A percentile compares a stretch with the other conserved stretches of the same genome.
Conservation (phyloP, 2,113 vertebrate genomes). For the Corynorhinus townsendii region DNA sequence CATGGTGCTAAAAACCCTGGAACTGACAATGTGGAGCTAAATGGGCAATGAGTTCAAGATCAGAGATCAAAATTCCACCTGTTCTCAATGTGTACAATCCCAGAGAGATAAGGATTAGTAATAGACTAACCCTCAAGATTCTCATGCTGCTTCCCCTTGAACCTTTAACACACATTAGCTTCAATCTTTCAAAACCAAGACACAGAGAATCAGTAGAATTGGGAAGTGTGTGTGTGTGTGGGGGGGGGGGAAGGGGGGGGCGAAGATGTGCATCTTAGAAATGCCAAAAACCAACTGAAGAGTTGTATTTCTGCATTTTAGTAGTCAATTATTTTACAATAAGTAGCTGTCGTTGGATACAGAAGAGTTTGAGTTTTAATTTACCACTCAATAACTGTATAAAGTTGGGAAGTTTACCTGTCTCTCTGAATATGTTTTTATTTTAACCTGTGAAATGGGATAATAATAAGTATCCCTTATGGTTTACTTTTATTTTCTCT, state of each 20-base stretch:
- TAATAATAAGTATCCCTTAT: neutral
- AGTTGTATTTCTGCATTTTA: neutral
- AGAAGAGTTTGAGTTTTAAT: neutral
- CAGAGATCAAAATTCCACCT: neutral
- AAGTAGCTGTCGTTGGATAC: neutral
- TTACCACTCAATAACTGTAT: neutral
- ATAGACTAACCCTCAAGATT: neutral
- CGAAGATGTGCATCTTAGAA: neutral
- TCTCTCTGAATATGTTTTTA: neutral
- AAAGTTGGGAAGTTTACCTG: neutral
- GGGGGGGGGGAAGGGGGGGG: fast-evolving
- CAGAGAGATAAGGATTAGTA: neutral
- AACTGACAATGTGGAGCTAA: neutral
- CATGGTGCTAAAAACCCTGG: neutral
- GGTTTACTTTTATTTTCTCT: neutral
- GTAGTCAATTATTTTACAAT: neutral
- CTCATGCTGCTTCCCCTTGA: neutral
- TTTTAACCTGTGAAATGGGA: neutral
- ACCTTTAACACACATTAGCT: neutral
- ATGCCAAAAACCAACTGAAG: neutral
- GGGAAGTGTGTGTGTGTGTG: too few relatives aligned
- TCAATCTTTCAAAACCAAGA: neutral
- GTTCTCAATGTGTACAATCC: neutral
- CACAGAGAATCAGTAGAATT: neutral
- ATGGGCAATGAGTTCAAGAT: neutral